Conservation (phyloP, 2,113 vertebrate genomes). For the Peucedramus taeniatus region DNA sequence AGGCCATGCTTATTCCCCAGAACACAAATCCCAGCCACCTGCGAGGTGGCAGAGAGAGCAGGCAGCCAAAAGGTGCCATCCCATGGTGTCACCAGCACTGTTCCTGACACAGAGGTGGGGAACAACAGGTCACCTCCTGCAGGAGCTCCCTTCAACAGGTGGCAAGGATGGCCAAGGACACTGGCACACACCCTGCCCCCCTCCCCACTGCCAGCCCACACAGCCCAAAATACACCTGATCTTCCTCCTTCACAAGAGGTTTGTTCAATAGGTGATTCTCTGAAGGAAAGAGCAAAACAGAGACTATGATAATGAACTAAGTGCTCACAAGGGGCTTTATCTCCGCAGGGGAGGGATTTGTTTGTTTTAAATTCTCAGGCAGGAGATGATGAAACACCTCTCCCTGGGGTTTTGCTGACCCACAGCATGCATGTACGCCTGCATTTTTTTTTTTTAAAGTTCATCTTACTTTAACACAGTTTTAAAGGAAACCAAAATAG, state of each 20-base stretch:
- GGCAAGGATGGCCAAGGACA: background rate
- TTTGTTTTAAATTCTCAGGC: conserved; percentile 6
- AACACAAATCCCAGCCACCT: background rate
- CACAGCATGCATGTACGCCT: rapidly evolving
- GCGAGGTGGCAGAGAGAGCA: rapidly evolving
- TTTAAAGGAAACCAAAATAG: background rate
- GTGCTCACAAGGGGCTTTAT: conserved; percentile 10
- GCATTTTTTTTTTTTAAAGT: background rate
- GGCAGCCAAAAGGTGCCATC: background rate
- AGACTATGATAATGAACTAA: conserved; percentile 23
- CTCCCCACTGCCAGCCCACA: background rate
- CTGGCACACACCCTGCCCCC: background rate
- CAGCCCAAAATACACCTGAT: background rate
- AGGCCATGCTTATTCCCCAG: background rate
- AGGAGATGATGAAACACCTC: conserved; percentile 35
- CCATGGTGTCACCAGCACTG: background rate
- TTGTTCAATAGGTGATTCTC: background rate
- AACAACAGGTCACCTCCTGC: background rate
- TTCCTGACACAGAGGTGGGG: rapidly evolving
- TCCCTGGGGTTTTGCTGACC: background rate
- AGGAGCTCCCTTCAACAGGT: background rate
- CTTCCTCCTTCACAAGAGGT: background rate
- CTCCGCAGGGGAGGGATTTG: conserved; percentile 6
- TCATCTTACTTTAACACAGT: background rate
- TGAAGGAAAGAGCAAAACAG: conserved; percentile 5